These are phyloP conservation scores for Sphinx pinastri DNA, from an alignment of 2,888 invertebrate genomes.

Conservation along the genomic window DNA sequence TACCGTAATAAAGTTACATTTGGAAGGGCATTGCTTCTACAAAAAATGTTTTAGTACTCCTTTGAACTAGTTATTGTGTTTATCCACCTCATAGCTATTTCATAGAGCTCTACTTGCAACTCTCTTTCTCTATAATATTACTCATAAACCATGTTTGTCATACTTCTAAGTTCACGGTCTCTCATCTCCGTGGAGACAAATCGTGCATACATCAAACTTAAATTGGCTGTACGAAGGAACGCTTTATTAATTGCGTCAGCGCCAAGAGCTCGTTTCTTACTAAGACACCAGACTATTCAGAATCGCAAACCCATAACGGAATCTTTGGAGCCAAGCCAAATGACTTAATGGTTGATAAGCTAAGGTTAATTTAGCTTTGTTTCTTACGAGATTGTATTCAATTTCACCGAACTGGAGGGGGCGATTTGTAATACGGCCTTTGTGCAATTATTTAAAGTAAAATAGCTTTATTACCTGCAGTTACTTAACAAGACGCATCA, in stretches of 20 bases:
- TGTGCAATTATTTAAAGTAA: conserved; percentile 36
- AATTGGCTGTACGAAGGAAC: conserved; percentile 15
- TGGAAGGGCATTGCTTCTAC: too few relatives aligned
- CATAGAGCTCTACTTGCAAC: too few relatives aligned
- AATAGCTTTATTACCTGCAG: conserved; percentile 26
- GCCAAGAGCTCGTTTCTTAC: conserved; percentile 56
- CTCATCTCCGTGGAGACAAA: neutral
- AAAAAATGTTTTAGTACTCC: too few relatives aligned
- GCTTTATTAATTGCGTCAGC: conserved; percentile 41
- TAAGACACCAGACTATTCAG: conserved; percentile 44
- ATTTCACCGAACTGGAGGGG: conserved; percentile 47
- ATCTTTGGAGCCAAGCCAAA: conserved; percentile 65
- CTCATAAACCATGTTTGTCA: too few relatives aligned
- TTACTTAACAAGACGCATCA: conserved; percentile 26
- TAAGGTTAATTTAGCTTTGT: conserved; percentile 67
- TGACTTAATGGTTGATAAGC: conserved; percentile 71
- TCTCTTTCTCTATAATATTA: too few relatives aligned
- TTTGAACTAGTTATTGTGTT: too few relatives aligned
- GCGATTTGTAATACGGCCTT: conserved; percentile 44
- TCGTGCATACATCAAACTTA: neutral
- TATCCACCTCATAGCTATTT: too few relatives aligned
- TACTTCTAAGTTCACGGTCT: neutral
- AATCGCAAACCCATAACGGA: conserved; percentile 44
- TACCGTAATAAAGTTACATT: too few relatives aligned
- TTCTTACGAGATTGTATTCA: conserved; percentile 47